phyloP scores from a whole-genome alignment of 2,888 invertebrate genomes.

The Aporophyla lueneburgensis region DNA sequence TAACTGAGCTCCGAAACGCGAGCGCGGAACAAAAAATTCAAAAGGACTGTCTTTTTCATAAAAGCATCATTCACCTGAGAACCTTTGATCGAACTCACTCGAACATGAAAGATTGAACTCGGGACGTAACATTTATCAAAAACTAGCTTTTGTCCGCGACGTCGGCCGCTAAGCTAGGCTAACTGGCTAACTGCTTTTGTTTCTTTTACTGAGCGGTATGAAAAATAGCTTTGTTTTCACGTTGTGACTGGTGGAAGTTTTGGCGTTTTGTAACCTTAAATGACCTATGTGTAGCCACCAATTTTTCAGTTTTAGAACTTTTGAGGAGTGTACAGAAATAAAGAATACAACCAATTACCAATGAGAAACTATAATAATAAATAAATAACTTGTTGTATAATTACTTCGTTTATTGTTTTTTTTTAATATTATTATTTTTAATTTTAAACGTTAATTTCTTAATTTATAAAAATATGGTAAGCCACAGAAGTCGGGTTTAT shows the following conservation, averaged over 20 bases:
- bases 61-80: constrained; percentile 65
- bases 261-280: background rate
- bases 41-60: constrained; percentile 73
- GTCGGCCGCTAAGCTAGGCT: constrained; percentile 31
- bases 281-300: background rate
- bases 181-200: constrained; percentile 35
- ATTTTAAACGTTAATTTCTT: too few relatives aligned
- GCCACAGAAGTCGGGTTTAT: too few relatives aligned
- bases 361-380: background rate
- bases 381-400: background rate
- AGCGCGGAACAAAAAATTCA: constrained; percentile 72
- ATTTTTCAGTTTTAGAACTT: background rate
- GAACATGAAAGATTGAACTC: constrained; percentile 75
- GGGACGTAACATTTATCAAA: constrained; percentile 63
- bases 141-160: constrained; percentile 53
- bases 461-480: too few relatives aligned
- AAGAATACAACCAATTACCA: background rate
- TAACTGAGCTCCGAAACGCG: constrained; percentile 61
- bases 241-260: background rate
- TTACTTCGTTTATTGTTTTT: background rate
- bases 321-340: background rate
- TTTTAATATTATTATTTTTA: too few relatives aligned
- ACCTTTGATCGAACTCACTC: constrained; percentile 70
- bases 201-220: constrained; percentile 32
- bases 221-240: constrained; percentile 47